Percentiles rank a stretch among this genome's conserved stretches.
phyloP scores from a whole-genome alignment of 2,797 vertebrate genomes.

The Pangasius djambal region DNA sequence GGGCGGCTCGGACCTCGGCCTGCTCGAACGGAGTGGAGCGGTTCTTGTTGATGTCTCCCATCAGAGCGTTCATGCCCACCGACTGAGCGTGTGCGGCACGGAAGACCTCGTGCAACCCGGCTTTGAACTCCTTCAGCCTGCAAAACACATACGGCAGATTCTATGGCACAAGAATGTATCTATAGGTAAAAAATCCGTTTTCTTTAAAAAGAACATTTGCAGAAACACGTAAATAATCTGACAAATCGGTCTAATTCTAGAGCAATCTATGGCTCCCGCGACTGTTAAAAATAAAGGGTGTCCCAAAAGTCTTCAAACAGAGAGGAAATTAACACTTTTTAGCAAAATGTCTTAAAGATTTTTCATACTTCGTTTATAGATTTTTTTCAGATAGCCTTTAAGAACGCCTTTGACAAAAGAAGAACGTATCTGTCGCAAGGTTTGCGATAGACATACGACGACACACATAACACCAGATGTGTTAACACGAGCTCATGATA shows the following conservation, averaged over 20 bases:
- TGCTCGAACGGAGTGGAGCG: constrained; percentile 75
- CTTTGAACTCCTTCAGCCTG: constrained; percentile 94
- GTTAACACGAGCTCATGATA: too few species aligned
- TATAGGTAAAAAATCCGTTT: neutral
- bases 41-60: constrained; percentile 81
- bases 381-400: too few species aligned
- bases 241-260: neutral
- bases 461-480: too few species aligned
- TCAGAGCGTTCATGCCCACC: constrained; percentile 80
- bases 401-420: too few species aligned
- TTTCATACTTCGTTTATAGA: too few species aligned
- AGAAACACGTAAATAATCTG: neutral
- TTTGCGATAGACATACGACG: too few species aligned
- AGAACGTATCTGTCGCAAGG: too few species aligned
- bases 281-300: neutral
- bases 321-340: too few species aligned
- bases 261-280: neutral
- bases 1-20: constrained; percentile 79
- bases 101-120: constrained; percentile 86
- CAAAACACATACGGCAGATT: neutral
- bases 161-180: neutral
- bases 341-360: too few species aligned
- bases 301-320: too few species aligned
- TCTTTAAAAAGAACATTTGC: neutral
- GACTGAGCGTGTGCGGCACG: constrained; percentile 88